These are phyloP conservation scores for Elmis aenea DNA, from an alignment of 2,888 invertebrate species.

Conservation along the genomic window DNA sequence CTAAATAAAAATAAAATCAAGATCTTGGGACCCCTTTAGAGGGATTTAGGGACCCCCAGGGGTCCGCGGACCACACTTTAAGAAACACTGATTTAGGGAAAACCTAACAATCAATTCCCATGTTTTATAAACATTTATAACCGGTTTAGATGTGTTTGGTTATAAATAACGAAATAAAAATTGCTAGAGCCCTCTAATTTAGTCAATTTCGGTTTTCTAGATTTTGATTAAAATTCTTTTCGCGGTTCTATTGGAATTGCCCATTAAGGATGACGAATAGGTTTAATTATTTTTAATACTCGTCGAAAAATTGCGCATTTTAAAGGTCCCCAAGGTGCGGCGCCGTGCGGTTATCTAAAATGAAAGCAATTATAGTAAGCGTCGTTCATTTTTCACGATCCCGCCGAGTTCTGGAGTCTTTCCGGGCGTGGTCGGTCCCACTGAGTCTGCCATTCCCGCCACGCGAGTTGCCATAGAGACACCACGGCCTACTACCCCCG, in stretches of 20 bases:
- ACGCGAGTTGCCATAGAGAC: slow-evolving; percentile 19
- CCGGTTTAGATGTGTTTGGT: too few species aligned
- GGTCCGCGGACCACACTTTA: too few species aligned
- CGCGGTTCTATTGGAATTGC: slow-evolving; percentile 9
- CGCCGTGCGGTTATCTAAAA: slow-evolving; percentile 14
- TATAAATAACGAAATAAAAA: too few species aligned
- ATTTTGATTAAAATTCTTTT: slow-evolving; percentile 11
- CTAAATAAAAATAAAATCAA: too few species aligned
- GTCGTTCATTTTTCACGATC: slow-evolving; percentile 6
- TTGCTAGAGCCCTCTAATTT: too few species aligned
- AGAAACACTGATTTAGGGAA: too few species aligned
- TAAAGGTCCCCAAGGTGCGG: slow-evolving; percentile 10
- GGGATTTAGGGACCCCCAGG: too few species aligned
- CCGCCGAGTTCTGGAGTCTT: slow-evolving; percentile 10
- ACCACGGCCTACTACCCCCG: slow-evolving; percentile 15
- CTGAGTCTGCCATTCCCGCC: slow-evolving; percentile 26
- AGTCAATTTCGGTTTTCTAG: neutral
- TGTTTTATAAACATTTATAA: too few species aligned
- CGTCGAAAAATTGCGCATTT: slow-evolving; percentile 12
- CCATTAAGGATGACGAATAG: slow-evolving; percentile 14
- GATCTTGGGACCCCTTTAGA: too few species aligned
- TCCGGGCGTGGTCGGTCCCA: slow-evolving; percentile 26
- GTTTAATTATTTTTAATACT: slow-evolving; percentile 14
- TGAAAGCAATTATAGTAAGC: slow-evolving; percentile 17
- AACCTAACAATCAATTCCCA: too few species aligned